Evolutionary conservation across 2,888 invertebrate species (phyloP).

Genomic region (Ganaspis brasiliensis): DNA sequence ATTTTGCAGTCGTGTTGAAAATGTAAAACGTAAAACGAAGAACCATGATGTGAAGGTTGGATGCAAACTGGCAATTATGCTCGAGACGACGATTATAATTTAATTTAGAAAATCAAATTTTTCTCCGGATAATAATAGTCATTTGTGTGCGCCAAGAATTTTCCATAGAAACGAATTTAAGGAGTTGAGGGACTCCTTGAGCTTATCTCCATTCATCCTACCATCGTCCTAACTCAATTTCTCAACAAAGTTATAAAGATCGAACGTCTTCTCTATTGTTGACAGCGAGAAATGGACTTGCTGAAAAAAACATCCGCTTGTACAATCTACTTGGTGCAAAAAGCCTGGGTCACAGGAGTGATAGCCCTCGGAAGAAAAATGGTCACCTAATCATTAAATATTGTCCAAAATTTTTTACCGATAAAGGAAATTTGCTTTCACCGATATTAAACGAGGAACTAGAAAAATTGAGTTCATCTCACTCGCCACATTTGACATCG

Average conservation of each 20-base stretch:
- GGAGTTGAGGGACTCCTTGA: conserved; percentile 9
- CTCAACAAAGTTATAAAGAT: conserved; percentile 28
- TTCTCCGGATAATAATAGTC: conserved; percentile 1
- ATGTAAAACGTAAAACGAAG: background rate
- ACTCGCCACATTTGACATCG: no score
- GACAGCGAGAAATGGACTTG: conserved; percentile 27
- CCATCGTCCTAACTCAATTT: conserved; percentile 29
- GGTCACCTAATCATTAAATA: conserved; percentile 10
- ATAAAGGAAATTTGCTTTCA: no score
- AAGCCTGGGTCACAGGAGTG: background rate
- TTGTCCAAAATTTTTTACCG: conserved; percentile 11
- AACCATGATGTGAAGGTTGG: background rate
- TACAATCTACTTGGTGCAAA: background rate
- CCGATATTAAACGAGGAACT: no score
- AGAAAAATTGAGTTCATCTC: no score
- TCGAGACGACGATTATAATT: conserved; percentile 5
- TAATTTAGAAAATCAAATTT: background rate
- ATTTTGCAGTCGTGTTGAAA: background rate
- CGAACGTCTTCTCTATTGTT: conserved; percentile 28
- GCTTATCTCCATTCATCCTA: conserved; percentile 10
- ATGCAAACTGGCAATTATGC: background rate
- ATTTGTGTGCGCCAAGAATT: background rate
- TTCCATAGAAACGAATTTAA: conserved; percentile 26
- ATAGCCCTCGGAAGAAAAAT: background rate
- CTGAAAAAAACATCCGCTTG: conserved; percentile 8